phyloP scores from a whole-genome alignment of 2,888 invertebrate species.

The Idaea aversata region DNA sequence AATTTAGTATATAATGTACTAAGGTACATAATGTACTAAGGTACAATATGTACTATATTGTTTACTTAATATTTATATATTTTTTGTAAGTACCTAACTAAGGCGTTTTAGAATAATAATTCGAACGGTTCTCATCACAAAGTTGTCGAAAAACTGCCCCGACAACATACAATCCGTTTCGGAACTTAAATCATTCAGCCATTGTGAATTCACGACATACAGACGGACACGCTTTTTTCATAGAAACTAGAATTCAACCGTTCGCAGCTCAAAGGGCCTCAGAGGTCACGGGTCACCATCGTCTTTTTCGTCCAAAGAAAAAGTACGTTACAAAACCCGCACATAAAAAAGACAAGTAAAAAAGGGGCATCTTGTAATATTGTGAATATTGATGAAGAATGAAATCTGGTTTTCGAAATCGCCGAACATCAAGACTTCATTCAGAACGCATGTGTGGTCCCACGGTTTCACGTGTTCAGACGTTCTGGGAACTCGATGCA shows the following conservation, averaged over 20 bases:
- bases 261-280: slow-evolving; percentile 58
- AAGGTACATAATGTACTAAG: too few relatives aligned
- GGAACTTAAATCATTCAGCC: slow-evolving; percentile 48
- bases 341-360: slow-evolving; percentile 61
- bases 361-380: slow-evolving; percentile 77
- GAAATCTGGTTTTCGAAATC: slow-evolving; percentile 73
- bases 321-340: slow-evolving; percentile 71
- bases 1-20: too few relatives aligned
- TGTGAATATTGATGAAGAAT: slow-evolving; percentile 81
- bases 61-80: background rate
- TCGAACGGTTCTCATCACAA: slow-evolving; percentile 19
- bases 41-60: too few relatives aligned
- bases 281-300: slow-evolving; percentile 72
- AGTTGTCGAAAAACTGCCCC: slow-evolving; percentile 41
- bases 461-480: slow-evolving; percentile 67
- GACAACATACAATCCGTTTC: slow-evolving; percentile 56
- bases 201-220: slow-evolving; percentile 50
- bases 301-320: slow-evolving; percentile 69
- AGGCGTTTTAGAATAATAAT: background rate
- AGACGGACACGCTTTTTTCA: slow-evolving; percentile 67
- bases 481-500: slow-evolving; percentile 51
- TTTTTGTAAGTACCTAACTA: background rate
- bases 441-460: slow-evolving; percentile 68
- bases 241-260: slow-evolving; percentile 72
- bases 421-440: slow-evolving; percentile 51